phyloP scores from a whole-genome alignment of 1,140 invertebrate genomes.

The Lucilia cuprina region DNA sequence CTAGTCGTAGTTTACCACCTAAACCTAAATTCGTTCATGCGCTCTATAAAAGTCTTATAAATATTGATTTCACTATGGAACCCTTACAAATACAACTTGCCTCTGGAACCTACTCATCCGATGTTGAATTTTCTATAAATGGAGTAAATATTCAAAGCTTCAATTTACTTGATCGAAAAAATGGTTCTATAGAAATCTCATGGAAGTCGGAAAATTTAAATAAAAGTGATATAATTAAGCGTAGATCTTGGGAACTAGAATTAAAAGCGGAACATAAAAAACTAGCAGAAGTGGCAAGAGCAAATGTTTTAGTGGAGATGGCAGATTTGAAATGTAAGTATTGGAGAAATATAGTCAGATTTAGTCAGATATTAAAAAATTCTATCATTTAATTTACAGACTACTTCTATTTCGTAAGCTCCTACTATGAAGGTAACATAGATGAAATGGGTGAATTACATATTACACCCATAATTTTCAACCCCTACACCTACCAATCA shows the following conservation, averaged over 20 bases:
- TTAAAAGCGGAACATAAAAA: background rate
- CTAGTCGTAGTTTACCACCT: background rate
- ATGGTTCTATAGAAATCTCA: background rate
- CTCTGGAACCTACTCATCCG: background rate
- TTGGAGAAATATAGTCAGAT: background rate
- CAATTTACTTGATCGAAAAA: background rate
- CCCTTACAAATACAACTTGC: background rate
- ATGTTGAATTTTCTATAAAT: background rate
- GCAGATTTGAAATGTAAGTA: constrained; percentile 2
- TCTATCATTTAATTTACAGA: background rate
- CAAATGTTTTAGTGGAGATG: background rate
- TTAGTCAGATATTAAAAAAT: background rate
- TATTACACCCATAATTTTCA: background rate
- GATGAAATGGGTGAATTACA: background rate
- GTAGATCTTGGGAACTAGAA: background rate
- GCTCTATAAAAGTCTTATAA: background rate
- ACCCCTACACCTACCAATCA: background rate
- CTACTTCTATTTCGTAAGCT: background rate
- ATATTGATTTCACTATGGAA: background rate
- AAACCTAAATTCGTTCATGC: constrained; percentile 1
- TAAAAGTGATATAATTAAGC: background rate
- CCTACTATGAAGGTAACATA: constrained; percentile 4
- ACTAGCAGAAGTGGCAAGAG: background rate
- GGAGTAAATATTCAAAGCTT: background rate
- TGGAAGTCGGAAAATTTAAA: background rate